Conservation (phyloP, 2,888 invertebrate species). For the Harpalus rubripes region DNA sequence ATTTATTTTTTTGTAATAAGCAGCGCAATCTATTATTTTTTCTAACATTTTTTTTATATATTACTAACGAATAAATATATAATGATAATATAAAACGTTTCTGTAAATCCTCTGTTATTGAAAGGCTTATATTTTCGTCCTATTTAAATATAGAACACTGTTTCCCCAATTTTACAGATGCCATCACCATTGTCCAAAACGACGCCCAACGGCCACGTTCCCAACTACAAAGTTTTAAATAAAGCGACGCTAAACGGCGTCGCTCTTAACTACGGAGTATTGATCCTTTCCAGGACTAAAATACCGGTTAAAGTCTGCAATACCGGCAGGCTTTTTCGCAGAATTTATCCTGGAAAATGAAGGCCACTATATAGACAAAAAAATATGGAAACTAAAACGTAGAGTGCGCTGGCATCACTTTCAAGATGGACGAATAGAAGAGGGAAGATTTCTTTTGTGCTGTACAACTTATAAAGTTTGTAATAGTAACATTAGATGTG, state of each 20-base stretch:
- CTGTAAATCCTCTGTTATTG: too few species aligned
- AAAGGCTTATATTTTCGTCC: not conserved
- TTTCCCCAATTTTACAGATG: not conserved
- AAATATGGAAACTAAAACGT: not conserved
- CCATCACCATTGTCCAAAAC: not conserved
- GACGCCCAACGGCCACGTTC: conserved; percentile 4
- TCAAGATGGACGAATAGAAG: not conserved
- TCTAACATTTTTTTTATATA: too few species aligned
- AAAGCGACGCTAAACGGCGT: not conserved
- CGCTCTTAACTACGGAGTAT: not conserved
- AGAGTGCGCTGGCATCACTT: not conserved
- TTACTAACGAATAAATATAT: too few species aligned
- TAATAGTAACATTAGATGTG: not conserved
- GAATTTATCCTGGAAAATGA: not conserved
- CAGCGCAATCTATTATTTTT: too few species aligned
- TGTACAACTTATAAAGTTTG: not conserved
- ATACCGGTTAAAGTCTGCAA: not conserved
- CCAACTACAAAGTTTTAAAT: not conserved
- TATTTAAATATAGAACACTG: not conserved
- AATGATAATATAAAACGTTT: too few species aligned
- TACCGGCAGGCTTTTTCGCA: not conserved
- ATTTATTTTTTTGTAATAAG: too few species aligned
- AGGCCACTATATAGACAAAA: not conserved
- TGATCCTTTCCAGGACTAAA: not conserved
- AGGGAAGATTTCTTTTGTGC: not conserved